phyloP scores from a whole-genome alignment of 2,113 vertebrate species.

The Sinocyclocheilus grahami region DNA sequence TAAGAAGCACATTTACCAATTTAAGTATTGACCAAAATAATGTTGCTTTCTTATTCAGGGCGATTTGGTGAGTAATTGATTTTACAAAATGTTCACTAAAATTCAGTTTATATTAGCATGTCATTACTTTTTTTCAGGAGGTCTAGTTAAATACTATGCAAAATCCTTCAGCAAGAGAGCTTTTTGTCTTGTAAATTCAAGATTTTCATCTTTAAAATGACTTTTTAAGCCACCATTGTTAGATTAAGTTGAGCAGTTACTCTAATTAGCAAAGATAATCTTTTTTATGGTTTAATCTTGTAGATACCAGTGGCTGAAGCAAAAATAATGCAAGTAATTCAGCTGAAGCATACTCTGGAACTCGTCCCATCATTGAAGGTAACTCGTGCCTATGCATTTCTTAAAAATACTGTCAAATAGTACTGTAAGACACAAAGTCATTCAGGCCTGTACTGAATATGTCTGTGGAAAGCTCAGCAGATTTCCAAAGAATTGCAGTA shows the following conservation, averaged over 20 bases:
- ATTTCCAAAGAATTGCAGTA: neutral
- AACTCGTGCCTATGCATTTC: neutral
- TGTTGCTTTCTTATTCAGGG: neutral
- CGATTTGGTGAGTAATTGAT: neutral
- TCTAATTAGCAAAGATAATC: neutral
- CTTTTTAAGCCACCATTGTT: neutral
- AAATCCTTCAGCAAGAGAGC: neutral
- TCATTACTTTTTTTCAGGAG: neutral
- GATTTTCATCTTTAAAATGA: neutral
- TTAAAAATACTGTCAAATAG: neutral
- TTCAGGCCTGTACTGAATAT: neutral
- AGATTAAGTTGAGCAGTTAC: neutral
- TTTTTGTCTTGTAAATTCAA: neutral
- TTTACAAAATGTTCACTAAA: neutral
- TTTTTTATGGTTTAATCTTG: constrained; percentile 24
- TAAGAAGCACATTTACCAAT: neutral
- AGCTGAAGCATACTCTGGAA: constrained; percentile 92
- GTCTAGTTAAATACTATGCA: neutral
- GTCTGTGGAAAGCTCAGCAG: neutral
- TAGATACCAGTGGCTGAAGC: constrained; percentile 91
- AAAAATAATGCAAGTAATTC: constrained; percentile 94
- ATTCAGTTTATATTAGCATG: neutral
- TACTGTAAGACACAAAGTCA: neutral
- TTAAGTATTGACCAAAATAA: neutral
- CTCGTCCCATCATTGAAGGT: constrained; percentile 90